These are phyloP conservation scores for Digitonthophagus gazella DNA, from an alignment of 2,888 invertebrate genomes.

Conservation along the genomic window DNA sequence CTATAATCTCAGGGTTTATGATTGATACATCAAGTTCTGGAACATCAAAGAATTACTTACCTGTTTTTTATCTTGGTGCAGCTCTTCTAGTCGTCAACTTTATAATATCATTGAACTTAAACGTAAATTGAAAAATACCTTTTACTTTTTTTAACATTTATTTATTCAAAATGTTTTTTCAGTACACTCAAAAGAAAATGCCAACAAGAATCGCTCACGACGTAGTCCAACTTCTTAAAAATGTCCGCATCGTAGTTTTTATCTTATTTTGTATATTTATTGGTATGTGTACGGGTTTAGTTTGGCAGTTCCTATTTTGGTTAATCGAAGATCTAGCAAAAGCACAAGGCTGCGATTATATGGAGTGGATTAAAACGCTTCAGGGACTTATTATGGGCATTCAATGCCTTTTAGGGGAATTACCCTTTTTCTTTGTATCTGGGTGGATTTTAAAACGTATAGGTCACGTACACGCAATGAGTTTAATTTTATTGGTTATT, in stretches of 20 bases:
- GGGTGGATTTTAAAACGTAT: conserved; percentile 74
- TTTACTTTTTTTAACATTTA: background rate
- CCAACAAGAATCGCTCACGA: conserved; percentile 68
- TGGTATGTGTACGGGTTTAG: conserved; percentile 79
- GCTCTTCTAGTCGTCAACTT: conserved; percentile 66
- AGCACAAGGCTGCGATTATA: conserved; percentile 47
- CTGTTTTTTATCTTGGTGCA: conserved; percentile 77
- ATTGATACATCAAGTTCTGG: conserved; percentile 68
- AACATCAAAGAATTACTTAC: conserved; percentile 68
- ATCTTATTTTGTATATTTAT: conserved; percentile 77
- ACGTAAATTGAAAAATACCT: conserved; percentile 49
- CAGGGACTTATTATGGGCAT: conserved; percentile 63
- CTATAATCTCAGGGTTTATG: conserved; percentile 72
- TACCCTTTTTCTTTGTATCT: conserved; percentile 84
- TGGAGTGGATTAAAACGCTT: conserved; percentile 51
- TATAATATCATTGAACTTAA: conserved; percentile 63
- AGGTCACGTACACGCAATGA: conserved; percentile 82
- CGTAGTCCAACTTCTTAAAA: conserved; percentile 64
- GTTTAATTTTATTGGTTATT: conserved; percentile 75
- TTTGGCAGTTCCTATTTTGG: conserved; percentile 90
- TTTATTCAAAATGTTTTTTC: conserved; percentile 38
- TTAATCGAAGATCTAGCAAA: conserved; percentile 71
- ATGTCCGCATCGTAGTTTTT: conserved; percentile 70
- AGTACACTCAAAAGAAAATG: conserved; percentile 65
- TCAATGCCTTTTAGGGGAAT: conserved; percentile 80